Base-by-base conservation (phyloP, 2,888 invertebrate genomes). In the Steinernema scapterisci region DNA sequence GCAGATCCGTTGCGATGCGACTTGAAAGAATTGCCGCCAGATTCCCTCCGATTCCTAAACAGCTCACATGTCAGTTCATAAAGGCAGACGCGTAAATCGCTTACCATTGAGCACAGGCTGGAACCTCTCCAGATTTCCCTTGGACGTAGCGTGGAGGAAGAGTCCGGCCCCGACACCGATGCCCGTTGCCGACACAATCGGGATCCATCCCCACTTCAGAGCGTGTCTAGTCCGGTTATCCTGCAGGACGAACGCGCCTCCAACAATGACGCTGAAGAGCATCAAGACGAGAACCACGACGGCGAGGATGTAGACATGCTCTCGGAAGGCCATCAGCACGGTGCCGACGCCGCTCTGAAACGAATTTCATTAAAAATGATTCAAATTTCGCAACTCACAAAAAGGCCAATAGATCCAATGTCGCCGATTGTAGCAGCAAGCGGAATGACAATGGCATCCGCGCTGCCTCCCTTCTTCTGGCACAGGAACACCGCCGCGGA, bases 41-140 rank as follows among this genome's bases (percentile, higher is more conserved):
- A 52, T 83, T 83, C 0, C 83, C 83, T n/a, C 83, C 83, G 23
- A 83, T 75, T 9, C 80, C 80, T 80, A 46, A 52, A 73, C 38
- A 38, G 38, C 6, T 11, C 21, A 27, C n/a, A 13, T 23, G 2
- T 48, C n/a, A n/a, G n/a, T n/a, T n/a, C n/a, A n/a, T n/a, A n/a
- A n/a, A n/a, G n/a, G n/a, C n/a, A n/a, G n/a, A n/a, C n/a, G n/a
- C n/a, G n/a, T n/a, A 16, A 44, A 19, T 19, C 19, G 19, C 51
- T 54, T 54, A 54, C 54, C 54, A 25, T 54, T 54, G 3, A 54
- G 21, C 6, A 54, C 13, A 11, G 54, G 54, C 25, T 54, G 54
- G 21, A 54, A 54, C 23, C 25, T 6, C 6, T 54, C 23, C 21
- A 54, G 21, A 13, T 54, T 54, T 25, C 16, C 13, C 21, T 25